Base-by-base conservation (phyloP, 2,113 vertebrate genomes). In the Anser brachyrhynchus region DNA sequence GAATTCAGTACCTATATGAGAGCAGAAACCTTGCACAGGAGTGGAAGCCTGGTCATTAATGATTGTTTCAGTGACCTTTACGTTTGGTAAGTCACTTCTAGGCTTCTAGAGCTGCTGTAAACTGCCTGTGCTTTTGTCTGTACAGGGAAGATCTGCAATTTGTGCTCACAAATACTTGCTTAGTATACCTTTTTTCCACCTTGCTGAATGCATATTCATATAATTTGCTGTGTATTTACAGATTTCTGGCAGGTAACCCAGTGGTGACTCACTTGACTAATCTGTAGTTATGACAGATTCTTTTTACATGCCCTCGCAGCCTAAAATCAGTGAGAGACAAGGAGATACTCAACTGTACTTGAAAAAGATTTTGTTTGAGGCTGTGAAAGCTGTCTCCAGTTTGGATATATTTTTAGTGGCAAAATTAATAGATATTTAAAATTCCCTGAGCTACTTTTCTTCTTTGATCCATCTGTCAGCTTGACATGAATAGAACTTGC, bases 401-500 rank as follows among this genome's bases (percentile, higher is more conserved):
- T 96, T 90, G 49, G 54, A 25, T 83, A 22, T 96, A 95, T 87
- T 94, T 74, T 90, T 95, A 94, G 79, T 59, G 81, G 73, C 54
- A 83, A 94, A 95, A 97, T 95, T 96, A 95, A 96, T 80, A 96
- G 86, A 90, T 89, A 89, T 76, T 92, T 96, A 52, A 90, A 95
- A 84, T 82, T 67, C 58, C 49, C 52, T 54, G 82, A 51, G 94
- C 81, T 75, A 41, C 70, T 74, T 95, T 82, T 96, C 87, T 87
- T 90, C 67, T 81, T 96, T 95, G 89, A 96, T 87, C 71, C 88
- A 64, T 90, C 75, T 89, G 86, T 95, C 94, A 93, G 67, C n/a
- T 94, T 95, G 84, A 90, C 76, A 44, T 93, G 67, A 95, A 91
- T 95, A 96, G 93, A 96, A 93, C 49, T 96, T 92, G 72, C 5